Conservation (phyloP, 2,888 invertebrate genomes). For the Nomada ferruginata region DNA sequence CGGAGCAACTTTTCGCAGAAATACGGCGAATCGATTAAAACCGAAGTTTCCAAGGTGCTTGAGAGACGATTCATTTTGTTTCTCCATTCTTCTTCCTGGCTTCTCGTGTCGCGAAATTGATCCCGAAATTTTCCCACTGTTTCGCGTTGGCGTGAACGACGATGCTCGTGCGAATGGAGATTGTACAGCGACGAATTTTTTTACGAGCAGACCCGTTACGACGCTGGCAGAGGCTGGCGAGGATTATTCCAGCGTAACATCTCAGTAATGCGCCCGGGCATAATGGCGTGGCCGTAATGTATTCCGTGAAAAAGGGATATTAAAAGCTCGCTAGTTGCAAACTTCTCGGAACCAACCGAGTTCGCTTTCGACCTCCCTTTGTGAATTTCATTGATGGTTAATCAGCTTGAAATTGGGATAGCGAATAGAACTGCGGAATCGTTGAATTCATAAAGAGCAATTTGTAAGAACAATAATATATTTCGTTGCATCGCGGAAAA, state of each 20-base stretch:
- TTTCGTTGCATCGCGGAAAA: no score
- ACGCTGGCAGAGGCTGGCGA: conserved; percentile 4
- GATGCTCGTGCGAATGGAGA: not conserved
- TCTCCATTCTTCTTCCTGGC: not conserved
- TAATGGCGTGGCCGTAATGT: conserved; percentile 41
- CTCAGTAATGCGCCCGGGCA: conserved; percentile 32
- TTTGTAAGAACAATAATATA: no score
- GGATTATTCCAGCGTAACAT: conserved; percentile 40
- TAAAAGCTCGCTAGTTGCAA: conserved; percentile 36
- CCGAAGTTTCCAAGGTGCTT: not conserved
- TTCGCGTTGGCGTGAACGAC: not conserved
- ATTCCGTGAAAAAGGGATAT: conserved; percentile 33
- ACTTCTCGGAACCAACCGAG: conserved; percentile 6
- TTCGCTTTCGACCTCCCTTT: conserved; percentile 1
- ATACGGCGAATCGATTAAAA: conserved; percentile 27
- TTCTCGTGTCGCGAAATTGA: not conserved
- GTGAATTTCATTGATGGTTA: conserved; percentile 9
- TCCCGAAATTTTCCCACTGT: not conserved
- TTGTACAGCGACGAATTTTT: conserved; percentile 6
- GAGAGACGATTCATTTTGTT: not conserved
- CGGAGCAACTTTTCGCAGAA: not conserved
- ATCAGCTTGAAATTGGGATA: conserved; percentile 21
- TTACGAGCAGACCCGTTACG: conserved; percentile 23
- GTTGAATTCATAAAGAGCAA: not conserved
- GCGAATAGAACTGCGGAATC: not conserved